Conservation (phyloP, 2,888 invertebrate species). For the Dolichomitus sp. region DNA sequence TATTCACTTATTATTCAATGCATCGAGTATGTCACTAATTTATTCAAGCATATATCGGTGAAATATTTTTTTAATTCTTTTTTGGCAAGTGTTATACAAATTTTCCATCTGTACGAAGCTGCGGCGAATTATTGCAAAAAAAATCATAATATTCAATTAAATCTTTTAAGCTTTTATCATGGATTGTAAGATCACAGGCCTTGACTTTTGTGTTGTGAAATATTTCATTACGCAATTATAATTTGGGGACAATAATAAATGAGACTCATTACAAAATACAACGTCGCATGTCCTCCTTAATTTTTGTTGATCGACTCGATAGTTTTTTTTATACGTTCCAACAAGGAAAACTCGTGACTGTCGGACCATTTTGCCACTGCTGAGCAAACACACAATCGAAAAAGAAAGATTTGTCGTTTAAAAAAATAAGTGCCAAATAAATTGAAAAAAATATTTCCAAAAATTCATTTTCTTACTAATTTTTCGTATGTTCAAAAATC, state of each 20-base stretch:
- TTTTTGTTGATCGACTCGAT: background rate
- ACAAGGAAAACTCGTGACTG: background rate
- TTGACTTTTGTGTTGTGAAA: constrained; percentile 7
- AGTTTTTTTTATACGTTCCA: background rate
- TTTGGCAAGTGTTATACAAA: too few relatives aligned
- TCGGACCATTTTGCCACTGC: background rate
- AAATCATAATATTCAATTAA: background rate
- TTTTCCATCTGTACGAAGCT: too few relatives aligned
- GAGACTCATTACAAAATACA: background rate
- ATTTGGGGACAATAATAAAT: background rate
- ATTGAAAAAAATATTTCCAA: background rate
- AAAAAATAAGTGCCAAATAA: too few relatives aligned
- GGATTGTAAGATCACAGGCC: background rate
- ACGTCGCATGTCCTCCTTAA: background rate
- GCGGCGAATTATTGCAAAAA: background rate
- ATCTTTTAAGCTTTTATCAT: background rate
- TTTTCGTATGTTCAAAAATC: too few relatives aligned
- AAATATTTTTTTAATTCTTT: too few relatives aligned
- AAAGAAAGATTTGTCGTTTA: background rate
- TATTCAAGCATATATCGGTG: too few relatives aligned
- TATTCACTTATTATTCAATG: too few relatives aligned
- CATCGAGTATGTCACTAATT: too few relatives aligned
- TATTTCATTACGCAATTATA: background rate
- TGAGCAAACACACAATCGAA: background rate
- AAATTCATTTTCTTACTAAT: background rate